Base-by-base conservation (phyloP, 1,140 invertebrate genomes). In the Neuroterus valhalla region DNA sequence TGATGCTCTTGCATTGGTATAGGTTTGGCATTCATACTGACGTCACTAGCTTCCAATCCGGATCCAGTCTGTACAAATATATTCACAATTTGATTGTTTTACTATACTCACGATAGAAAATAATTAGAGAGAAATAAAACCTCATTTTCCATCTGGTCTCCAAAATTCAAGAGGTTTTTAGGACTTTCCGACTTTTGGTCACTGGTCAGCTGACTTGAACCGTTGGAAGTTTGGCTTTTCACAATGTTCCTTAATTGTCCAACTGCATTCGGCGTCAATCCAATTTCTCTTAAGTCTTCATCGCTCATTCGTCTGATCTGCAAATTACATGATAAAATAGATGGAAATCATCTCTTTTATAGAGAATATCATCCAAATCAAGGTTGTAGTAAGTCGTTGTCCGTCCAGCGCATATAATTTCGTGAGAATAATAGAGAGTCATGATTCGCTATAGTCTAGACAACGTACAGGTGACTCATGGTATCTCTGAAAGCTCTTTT, bases 281-380 rank as follows among this genome's bases (percentile, higher is more conserved):
- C 91, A 70, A 90, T 84, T 10, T 92, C 91, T 48, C 88, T 88
- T 71, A 91, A 81, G 73, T 91, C 90, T 72, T 92, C 91, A 71
- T 92, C 91, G 45, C 89, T 90, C 89, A 92, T 89, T 81, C 92
- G 91, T 77, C 91, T 86, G 66, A 91, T 91, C 92, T 93, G 82
- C 46, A 83, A 74, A 66, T 69, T 1, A 31, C 23, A 52, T 70
- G 70, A 71, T 71, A 44, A 38, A 1, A 38, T n/a, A 67, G 14
- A 52, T 21, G 2, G 10, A 19, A 23, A 52, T 52, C 6, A 38
- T 38, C 31, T 38, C 31, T 38, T 38, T 8, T 8, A 38, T 3
- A 38, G 31, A 5, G 31, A 38, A 38, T 1, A 38, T 38, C 5
- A 38, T 8, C 5, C 6, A 38, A 38, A 1, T 38, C 1, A 38